Evolutionary conservation across 2,888 invertebrate species (phyloP).

Genomic region (Cremastinae sp.): DNA sequence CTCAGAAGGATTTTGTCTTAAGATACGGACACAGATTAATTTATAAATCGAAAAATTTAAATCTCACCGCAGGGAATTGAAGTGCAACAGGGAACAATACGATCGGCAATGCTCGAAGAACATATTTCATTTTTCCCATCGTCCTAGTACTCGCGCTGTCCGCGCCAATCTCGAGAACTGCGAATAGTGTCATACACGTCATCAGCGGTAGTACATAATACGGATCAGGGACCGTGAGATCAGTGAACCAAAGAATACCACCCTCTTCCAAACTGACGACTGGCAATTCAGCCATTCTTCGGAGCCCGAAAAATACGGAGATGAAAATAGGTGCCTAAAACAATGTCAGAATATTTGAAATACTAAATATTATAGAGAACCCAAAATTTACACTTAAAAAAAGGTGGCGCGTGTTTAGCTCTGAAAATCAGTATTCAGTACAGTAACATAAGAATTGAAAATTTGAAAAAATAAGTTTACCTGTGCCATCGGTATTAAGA

Average conservation of each 20-base stretch:
- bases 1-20: background rate
- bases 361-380: too few relatives aligned
- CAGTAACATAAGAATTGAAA: too few relatives aligned
- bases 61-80: constrained; percentile 87
- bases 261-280: constrained; percentile 94
- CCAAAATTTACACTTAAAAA: too few relatives aligned
- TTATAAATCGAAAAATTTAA: too few relatives aligned
- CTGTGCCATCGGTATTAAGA: constrained; percentile 89
- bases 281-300: constrained; percentile 93
- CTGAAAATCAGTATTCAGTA: too few relatives aligned
- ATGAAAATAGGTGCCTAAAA: constrained; percentile 91
- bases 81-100: constrained; percentile 91
- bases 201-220: constrained; percentile 92
- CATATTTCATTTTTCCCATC: constrained; percentile 87
- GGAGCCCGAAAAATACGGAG: constrained; percentile 93
- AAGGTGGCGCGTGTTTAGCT: background rate
- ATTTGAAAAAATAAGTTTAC: constrained; percentile 78
- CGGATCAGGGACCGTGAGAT: constrained; percentile 95
- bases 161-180: constrained; percentile 92
- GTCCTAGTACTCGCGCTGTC: constrained; percentile 86
- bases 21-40: too few relatives aligned
- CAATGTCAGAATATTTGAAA: constrained; percentile 30
- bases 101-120: constrained; percentile 88
- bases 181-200: constrained; percentile 90
- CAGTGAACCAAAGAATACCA: constrained; percentile 95